Conservation (phyloP, 2,113 vertebrate genomes). For the Eublepharis macularius region DNA sequence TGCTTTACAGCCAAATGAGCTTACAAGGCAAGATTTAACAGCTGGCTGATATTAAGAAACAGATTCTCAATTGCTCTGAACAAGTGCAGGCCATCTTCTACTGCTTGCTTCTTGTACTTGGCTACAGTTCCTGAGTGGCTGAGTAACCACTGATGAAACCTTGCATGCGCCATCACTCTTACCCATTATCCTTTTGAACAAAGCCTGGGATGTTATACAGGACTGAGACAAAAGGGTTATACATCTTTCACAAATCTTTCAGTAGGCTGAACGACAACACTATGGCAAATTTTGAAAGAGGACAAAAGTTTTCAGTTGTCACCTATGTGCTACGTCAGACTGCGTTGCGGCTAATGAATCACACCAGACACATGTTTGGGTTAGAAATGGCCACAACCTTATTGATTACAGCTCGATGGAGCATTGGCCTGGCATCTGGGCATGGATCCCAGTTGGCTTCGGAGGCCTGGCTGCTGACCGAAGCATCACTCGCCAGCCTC, state of each 20-base stretch:
- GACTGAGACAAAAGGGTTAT: background rate
- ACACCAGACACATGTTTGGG: too few species aligned
- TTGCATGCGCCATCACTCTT: background rate
- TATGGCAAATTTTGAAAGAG: background rate
- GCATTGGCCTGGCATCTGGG: too few species aligned
- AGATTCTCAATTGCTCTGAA: background rate
- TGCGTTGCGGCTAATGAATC: too few species aligned
- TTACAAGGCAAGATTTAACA: conserved; percentile 12
- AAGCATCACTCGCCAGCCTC: too few species aligned
- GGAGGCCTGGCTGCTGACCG: too few species aligned
- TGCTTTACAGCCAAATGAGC: background rate
- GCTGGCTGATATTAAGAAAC: conserved; percentile 15
- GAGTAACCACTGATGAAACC: too few species aligned
- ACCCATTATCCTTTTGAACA: background rate
- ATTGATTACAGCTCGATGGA: too few species aligned
- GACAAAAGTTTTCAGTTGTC: background rate
- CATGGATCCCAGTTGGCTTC: too few species aligned
- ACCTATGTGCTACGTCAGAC: too few species aligned
- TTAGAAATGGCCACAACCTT: too few species aligned
- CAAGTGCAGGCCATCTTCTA: background rate
- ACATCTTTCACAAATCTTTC: background rate
- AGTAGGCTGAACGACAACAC: background rate
- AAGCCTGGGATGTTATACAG: background rate
- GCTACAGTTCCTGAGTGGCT: background rate
- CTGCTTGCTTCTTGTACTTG: background rate